phyloP scores from a whole-genome alignment of 2,888 invertebrate genomes.

The Lepeophtheirus nordmannii region DNA sequence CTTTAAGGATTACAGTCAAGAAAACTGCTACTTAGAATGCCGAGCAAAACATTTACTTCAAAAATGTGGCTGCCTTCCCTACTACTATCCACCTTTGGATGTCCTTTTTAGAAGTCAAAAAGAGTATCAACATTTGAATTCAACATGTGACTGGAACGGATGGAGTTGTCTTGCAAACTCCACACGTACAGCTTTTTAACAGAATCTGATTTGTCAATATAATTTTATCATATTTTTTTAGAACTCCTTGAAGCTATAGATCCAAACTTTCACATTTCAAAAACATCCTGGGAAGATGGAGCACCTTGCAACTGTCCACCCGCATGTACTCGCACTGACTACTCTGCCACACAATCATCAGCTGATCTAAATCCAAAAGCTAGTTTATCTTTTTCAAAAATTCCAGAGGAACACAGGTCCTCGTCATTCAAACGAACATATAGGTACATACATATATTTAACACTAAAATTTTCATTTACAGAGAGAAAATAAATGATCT shows the following conservation, averaged over 20 bases:
- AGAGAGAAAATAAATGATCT: slow-evolving; percentile 10
- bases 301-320: slow-evolving; percentile 18
- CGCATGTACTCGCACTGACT: slow-evolving; percentile 12
- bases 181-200: not conserved
- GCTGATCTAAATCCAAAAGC: slow-evolving; percentile 7
- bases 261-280: not conserved
- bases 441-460: not conserved
- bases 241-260: slow-evolving; percentile 10
- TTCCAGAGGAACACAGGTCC: not conserved
- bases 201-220: not conserved
- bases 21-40: slow-evolving; percentile 25
- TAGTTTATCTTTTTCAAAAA: not conserved
- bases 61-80: slow-evolving; percentile 25
- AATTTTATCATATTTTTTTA: not conserved
- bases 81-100: slow-evolving; percentile 23
- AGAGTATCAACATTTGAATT: slow-evolving; percentile 7
- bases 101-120: slow-evolving; percentile 4
- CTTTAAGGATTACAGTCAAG: slow-evolving; percentile 23
- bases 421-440: not conserved
- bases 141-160: slow-evolving; percentile 17
- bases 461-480: not conserved
- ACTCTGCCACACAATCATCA: slow-evolving; percentile 10
- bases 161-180: not conserved
- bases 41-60: slow-evolving; percentile 12
- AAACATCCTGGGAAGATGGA: slow-evolving; percentile 7